A percentile compares a stretch with the other conserved stretches of the same genome.
Evolutionary conservation across 2,797 vertebrate genomes (phyloP).

Genomic region (Phylloscopus collybita): DNA sequence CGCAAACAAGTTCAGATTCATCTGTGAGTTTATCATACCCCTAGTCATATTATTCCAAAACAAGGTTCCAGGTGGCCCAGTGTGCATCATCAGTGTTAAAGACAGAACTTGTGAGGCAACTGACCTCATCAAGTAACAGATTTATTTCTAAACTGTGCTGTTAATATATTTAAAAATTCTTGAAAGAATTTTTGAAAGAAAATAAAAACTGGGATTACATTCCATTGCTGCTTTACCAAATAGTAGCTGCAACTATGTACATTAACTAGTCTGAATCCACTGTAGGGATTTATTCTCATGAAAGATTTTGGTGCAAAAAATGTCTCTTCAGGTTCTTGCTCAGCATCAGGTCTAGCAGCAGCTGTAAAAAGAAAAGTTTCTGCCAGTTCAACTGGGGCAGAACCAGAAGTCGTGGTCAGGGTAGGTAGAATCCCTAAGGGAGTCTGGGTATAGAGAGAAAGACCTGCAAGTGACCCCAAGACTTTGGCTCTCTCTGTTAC

Average conservation of each 20-base stretch:
- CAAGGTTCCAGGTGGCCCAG: fast-evolving
- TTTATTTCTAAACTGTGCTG: not conserved
- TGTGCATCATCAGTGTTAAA: not conserved
- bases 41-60: not conserved
- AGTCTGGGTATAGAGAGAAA: not conserved
- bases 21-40: not conserved
- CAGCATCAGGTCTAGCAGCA: not conserved
- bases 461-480: not conserved
- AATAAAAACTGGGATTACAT: not conserved
- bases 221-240: not conserved
- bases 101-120: not conserved
- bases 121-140: not conserved
- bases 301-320: not conserved
- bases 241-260: not conserved
- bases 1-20: not conserved
- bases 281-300: not conserved
- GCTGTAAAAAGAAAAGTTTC: not conserved
- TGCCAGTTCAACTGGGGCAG: not conserved
- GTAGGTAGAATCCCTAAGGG: fast-evolving
- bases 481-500: not conserved
- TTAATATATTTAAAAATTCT: not conserved
- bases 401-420: not conserved
- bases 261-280: not conserved
- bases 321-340: not conserved
- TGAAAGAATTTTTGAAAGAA: not conserved